Evolutionary conservation across 2,797 vertebrate species (phyloP).

Genomic region (Pterois miles): DNA sequence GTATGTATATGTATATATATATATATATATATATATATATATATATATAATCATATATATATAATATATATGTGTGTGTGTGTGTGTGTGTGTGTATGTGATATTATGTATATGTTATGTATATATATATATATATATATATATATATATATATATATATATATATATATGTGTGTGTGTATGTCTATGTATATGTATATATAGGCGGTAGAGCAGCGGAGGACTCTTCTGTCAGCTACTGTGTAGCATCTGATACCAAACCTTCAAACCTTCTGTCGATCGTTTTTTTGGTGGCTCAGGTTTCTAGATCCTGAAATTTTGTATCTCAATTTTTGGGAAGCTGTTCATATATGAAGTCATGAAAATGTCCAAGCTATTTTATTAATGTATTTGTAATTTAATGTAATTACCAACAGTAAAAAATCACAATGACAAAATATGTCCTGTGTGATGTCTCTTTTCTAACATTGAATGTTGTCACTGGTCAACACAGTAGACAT

Average conservation of each 20-base stretch:
- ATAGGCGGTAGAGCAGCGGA: slow-evolving; percentile 25
- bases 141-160: no score
- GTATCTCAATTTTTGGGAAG: slow-evolving; percentile 85
- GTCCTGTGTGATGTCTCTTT: slow-evolving; percentile 16
- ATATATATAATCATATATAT: no score
- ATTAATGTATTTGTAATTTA: slow-evolving; percentile 93
- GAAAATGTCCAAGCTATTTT: slow-evolving; percentile 88
- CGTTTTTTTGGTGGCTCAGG: slow-evolving; percentile 75
- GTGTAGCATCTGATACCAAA: slow-evolving; percentile 84
- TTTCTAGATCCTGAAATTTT: slow-evolving; percentile 76
- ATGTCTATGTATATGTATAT: no score
- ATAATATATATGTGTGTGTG: no score
- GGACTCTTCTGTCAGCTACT: slow-evolving; percentile 81
- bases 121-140: no score
- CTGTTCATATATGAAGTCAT: slow-evolving; percentile 69
- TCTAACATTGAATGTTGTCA: not conserved
- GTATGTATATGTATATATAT: no score
- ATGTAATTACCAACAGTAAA: slow-evolving; percentile 85
- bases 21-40: no score
- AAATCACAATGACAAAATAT: slow-evolving; percentile 26
- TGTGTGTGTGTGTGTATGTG: no score
- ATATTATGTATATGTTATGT: no score
- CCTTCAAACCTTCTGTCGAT: slow-evolving; percentile 62
- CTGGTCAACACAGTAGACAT: not conserved
- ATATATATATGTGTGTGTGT: no score